phyloP scores from a whole-genome alignment of 2,113 vertebrate species.

The Tauraco erythrolophus region DNA sequence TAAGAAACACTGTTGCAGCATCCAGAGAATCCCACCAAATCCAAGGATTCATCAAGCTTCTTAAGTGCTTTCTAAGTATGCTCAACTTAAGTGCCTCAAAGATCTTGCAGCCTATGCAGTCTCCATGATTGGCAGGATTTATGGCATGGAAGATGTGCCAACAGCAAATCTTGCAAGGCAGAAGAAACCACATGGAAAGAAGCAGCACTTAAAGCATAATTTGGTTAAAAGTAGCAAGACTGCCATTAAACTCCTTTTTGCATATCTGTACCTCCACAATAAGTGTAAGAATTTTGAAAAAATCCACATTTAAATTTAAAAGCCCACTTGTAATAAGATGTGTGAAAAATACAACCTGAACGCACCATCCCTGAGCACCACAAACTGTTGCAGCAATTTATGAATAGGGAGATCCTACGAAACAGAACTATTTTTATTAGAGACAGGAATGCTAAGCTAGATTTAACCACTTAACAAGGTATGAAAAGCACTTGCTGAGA shows the following conservation, averaged over 20 bases:
- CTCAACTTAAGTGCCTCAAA: not conserved
- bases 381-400: not conserved
- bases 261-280: not conserved
- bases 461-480: constrained; percentile 35
- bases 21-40: not conserved
- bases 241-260: not conserved
- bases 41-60: not conserved
- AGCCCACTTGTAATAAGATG: not conserved
- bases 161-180: not conserved
- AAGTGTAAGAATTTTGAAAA: not conserved
- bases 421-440: not conserved
- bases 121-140: not conserved
- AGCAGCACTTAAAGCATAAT: not conserved
- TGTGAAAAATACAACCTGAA: not conserved
- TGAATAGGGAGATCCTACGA: not conserved
- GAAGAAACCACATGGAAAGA: not conserved
- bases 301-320: not conserved
- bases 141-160: not conserved
- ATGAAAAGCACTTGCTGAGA: constrained; percentile 34
- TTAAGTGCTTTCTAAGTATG: not conserved
- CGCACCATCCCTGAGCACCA: not conserved
- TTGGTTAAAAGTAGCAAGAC: not conserved
- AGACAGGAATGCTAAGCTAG: constrained; percentile 36
- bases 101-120: not conserved
- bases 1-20: not conserved